phyloP scores from a whole-genome alignment of 2,888 invertebrate genomes.

The Creontiades dilutus region DNA sequence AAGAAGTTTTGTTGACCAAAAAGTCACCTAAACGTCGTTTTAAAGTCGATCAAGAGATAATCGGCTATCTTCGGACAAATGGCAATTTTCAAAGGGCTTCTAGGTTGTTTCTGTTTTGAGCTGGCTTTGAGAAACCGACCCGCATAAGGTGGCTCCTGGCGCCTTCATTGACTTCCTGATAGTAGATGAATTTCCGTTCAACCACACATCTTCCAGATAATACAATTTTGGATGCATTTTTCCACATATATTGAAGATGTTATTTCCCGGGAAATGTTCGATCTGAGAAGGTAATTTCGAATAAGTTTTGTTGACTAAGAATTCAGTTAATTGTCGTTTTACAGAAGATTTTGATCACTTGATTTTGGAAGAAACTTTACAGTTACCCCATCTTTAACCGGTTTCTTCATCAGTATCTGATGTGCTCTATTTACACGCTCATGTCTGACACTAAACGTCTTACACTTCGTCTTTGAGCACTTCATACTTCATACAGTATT shows the following conservation, averaged over 20 bases:
- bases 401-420: no score
- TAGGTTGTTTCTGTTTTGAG: no score
- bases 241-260: background rate
- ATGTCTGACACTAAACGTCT: no score
- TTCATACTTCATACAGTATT: no score
- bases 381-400: no score
- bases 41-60: background rate
- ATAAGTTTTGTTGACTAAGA: background rate
- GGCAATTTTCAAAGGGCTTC: no score
- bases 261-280: background rate
- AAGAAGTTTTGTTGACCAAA: conserved; percentile 23
- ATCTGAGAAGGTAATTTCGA: background rate
- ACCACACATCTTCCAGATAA: background rate
- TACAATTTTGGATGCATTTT: background rate
- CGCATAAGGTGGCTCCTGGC: no score
- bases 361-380: no score
- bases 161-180: no score
- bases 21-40: background rate
- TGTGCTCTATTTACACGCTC: no score
- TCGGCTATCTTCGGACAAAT: background rate
- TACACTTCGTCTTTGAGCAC: no score
- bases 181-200: background rate
- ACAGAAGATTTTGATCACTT: background rate
- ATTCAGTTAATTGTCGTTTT: background rate
- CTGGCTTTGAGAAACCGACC: no score